These are phyloP conservation scores for Carpatolechia fugitivella DNA, from an alignment of 2,888 invertebrate genomes.

Conservation along the genomic window DNA sequence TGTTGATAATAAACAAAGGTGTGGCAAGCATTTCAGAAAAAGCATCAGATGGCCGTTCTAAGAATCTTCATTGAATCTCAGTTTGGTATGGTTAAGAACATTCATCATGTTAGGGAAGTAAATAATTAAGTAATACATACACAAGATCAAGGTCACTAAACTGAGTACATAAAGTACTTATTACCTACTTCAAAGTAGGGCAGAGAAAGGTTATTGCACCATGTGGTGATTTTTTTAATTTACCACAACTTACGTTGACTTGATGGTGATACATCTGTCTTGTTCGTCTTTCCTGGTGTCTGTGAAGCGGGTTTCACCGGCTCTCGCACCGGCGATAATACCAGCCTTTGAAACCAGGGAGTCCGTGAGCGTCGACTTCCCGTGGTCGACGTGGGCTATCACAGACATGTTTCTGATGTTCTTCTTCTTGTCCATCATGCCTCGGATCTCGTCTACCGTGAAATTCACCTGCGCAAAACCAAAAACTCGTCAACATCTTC, in stretches of 20 bases:
- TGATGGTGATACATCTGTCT: slow-evolving; percentile 99
- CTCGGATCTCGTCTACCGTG: slow-evolving; percentile 99
- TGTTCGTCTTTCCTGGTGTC: slow-evolving; percentile 99
- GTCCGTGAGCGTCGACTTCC: slow-evolving; percentile 99
- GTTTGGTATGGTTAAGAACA: slow-evolving; percentile 74
- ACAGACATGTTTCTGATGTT: slow-evolving; percentile 99
- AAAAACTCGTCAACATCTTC: slow-evolving; percentile 54
- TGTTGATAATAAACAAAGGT: neutral
- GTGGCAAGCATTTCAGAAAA: neutral
- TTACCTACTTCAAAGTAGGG: neutral
- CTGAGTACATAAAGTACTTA: neutral
- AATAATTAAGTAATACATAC: neutral
- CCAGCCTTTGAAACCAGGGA: slow-evolving; percentile 99
- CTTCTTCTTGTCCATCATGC: slow-evolving; percentile 99
- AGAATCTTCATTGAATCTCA: slow-evolving; percentile 66
- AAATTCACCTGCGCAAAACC: slow-evolving; percentile 96
- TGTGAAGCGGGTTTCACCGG: slow-evolving; percentile 99
- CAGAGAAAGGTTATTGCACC: slow-evolving; percentile 38
- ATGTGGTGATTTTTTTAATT: slow-evolving; percentile 35
- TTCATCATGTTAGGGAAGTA: slow-evolving; percentile 59
- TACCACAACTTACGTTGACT: slow-evolving; percentile 92
- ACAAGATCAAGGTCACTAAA: slow-evolving; percentile 32
- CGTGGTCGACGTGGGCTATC: slow-evolving; percentile 99
- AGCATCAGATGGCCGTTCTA: slow-evolving; percentile 80
- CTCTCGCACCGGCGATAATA: slow-evolving; percentile 99